phyloP scores from a whole-genome alignment of 2,113 vertebrate genomes.

The Hippocampus barbouri region DNA sequence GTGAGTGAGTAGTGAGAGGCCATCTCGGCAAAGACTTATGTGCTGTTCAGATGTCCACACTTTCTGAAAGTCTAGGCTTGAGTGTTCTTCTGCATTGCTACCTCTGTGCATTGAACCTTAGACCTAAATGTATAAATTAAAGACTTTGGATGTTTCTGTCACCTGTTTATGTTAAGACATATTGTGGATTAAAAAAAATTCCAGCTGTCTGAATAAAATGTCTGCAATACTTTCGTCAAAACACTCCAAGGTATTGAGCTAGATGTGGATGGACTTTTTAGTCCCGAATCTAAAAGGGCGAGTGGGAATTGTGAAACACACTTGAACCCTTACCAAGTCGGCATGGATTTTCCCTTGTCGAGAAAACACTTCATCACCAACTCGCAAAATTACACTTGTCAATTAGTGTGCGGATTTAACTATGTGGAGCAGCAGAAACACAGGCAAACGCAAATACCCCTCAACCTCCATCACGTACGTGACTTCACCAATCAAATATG shows the following conservation, averaged over 20 bases:
- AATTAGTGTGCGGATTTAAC: not conserved
- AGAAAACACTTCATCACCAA: no score
- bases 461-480: not conserved
- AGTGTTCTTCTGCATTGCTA: not conserved
- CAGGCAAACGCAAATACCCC: not conserved
- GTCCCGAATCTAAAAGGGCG: no score
- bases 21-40: constrained; percentile 13
- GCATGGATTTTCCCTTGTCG: no score
- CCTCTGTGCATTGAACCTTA: not conserved
- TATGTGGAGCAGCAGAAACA: not conserved
- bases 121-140: constrained; percentile 26
- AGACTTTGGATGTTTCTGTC: not conserved
- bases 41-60: constrained; percentile 4
- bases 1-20: not conserved
- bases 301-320: no score
- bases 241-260: no score
- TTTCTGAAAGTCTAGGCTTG: constrained; percentile 7
- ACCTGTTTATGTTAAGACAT: no score
- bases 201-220: no score
- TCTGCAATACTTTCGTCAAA: no score
- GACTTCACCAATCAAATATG: not conserved
- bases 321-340: no score
- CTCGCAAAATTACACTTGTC: not conserved
- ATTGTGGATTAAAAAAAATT: no score
- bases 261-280: no score